Evolutionary conservation across 2,113 vertebrate species (phyloP).

Genomic region (Channa maculata): DNA sequence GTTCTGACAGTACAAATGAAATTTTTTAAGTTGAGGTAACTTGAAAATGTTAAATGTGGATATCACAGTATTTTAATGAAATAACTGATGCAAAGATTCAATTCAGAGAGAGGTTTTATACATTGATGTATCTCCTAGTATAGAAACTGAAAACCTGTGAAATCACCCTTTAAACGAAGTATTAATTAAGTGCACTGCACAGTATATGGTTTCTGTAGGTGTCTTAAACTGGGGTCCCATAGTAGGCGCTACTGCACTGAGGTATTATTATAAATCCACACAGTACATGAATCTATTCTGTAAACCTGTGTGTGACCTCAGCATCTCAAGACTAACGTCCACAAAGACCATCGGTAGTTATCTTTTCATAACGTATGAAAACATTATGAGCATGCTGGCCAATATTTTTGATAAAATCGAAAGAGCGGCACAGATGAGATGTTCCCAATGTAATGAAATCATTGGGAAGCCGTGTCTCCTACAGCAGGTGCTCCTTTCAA

Average conservation of each 20-base stretch:
- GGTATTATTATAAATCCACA: neutral
- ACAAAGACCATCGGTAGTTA: neutral
- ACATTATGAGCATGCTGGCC: neutral
- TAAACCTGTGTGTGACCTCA: neutral
- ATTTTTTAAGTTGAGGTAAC: no score
- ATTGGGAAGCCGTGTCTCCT: neutral
- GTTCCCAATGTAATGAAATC: neutral
- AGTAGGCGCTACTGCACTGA: neutral
- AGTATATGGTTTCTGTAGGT: neutral
- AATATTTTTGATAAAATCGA: conserved; percentile 13
- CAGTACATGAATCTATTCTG: neutral
- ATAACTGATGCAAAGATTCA: no score
- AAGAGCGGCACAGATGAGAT: neutral
- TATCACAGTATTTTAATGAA: no score
- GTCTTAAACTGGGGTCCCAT: neutral
- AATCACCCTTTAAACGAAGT: neutral
- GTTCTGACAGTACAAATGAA: no score
- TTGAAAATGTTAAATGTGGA: no score
- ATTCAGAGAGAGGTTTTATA: no score
- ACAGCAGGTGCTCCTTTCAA: conserved; percentile 20
- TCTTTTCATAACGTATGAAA: conserved; percentile 10
- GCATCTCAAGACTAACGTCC: neutral
- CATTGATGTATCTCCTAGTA: no score
- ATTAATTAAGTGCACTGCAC: neutral
- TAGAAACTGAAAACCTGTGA: no score